Evolutionary conservation across 2,888 invertebrate genomes (phyloP).

Genomic region (Pseudanteris insignis): DNA sequence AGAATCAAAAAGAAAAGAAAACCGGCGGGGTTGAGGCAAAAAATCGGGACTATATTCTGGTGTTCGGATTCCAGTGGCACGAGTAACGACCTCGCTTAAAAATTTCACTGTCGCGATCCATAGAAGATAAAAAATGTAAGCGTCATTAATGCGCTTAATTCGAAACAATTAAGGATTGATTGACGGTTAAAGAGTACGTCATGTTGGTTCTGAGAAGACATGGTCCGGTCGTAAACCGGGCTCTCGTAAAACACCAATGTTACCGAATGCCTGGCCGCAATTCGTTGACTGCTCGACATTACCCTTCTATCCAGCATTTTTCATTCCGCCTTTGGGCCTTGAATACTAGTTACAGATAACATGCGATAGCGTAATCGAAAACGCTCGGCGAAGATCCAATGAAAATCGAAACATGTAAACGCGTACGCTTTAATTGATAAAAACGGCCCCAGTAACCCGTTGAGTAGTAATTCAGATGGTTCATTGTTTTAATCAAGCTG

Average conservation of each 20-base stretch:
- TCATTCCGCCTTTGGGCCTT: conserved; percentile 4
- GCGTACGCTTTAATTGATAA: conserved; percentile 34
- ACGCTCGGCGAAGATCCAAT: conserved; percentile 14
- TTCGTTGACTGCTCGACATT: conserved; percentile 28
- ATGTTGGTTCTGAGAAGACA: conserved; percentile 37
- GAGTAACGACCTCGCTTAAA: conserved; percentile 1
- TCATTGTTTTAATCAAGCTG: too few relatives aligned
- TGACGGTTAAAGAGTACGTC: conserved; percentile 32
- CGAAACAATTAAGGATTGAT: conserved; percentile 41
- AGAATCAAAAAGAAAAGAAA: too few relatives aligned
- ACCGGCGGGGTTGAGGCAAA: too few relatives aligned
- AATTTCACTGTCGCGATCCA: conserved; percentile 11
- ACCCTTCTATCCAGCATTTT: too few relatives aligned
- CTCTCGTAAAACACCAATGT: conserved; percentile 38
- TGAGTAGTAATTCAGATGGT: too few relatives aligned
- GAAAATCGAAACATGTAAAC: conserved; percentile 27
- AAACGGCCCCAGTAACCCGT: conserved; percentile 9
- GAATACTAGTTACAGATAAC: conserved; percentile 27
- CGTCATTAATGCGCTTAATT: conserved; percentile 42
- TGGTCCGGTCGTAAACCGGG: conserved; percentile 33
- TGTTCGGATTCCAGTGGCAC: background rate
- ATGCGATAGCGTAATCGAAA: conserved; percentile 29
- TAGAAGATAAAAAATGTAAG: conserved; percentile 23
- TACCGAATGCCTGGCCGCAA: conserved; percentile 32
- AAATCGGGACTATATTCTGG: too few relatives aligned